Conservation (phyloP, 2,113 vertebrate species). For the Anthoscopus minutus region DNA sequence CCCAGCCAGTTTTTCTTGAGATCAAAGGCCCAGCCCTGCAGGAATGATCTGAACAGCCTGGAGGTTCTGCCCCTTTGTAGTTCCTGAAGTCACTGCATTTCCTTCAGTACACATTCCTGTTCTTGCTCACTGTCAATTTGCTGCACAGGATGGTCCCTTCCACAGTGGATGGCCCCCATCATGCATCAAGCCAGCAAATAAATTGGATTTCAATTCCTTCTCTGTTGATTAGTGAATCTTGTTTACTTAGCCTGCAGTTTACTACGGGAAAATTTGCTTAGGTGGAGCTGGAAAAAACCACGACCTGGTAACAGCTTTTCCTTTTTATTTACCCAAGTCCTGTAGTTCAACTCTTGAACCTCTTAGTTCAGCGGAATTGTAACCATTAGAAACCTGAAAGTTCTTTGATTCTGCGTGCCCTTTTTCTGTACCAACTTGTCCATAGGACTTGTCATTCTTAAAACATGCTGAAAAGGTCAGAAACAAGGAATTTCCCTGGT, state of each 20-base stretch:
- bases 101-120: background rate
- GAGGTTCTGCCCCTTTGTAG: background rate
- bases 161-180: background rate
- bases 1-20: background rate
- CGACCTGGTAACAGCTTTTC: background rate
- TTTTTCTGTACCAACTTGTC: background rate
- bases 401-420: background rate
- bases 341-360: background rate
- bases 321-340: background rate
- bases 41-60: background rate
- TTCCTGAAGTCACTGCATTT: background rate
- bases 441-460: background rate
- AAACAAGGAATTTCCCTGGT: background rate
- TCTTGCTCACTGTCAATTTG: background rate
- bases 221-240: background rate
- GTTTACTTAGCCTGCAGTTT: background rate
- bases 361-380: background rate
- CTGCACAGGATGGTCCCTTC: background rate
- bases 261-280: background rate
- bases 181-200: background rate
- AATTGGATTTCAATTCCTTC: background rate
- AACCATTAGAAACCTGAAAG: background rate
- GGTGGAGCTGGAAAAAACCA: background rate
- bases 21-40: background rate
- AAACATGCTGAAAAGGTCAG: background rate